phyloP scores from a whole-genome alignment of 1,140 invertebrate species.

The Protaetia brevitarsis region DNA sequence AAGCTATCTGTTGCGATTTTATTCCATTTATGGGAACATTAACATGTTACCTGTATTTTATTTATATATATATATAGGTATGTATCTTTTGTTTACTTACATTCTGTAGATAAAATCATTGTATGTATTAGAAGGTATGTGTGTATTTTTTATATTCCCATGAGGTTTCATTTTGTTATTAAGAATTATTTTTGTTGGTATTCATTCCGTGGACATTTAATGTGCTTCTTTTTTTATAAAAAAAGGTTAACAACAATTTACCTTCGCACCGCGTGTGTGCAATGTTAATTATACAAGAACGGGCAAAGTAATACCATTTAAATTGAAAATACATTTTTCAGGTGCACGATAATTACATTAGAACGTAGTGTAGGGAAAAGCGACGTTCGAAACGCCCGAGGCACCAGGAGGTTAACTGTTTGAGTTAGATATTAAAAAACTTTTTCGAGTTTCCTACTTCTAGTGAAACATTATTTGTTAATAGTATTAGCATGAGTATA shows the following conservation, averaged over 20 bases:
- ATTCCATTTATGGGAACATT: neutral
- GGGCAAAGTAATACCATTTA: neutral
- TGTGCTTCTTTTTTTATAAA: too few species aligned
- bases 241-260: too few species aligned
- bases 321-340: neutral
- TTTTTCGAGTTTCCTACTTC: neutral
- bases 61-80: too few species aligned
- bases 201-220: too few species aligned
- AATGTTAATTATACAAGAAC: neutral
- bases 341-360: constrained; percentile 1
- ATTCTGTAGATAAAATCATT: too few species aligned
- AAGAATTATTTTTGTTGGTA: too few species aligned
- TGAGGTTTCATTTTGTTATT: too few species aligned
- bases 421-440: neutral
- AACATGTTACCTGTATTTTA: neutral
- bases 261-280: too few species aligned
- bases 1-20: neutral
- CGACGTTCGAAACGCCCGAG: neutral
- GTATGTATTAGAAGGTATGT: too few species aligned
- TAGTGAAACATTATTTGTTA: neutral
- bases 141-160: too few species aligned
- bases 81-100: too few species aligned
- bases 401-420: neutral
- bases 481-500: neutral
- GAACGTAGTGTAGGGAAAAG: neutral